These are phyloP conservation scores for Chaenogobius annularis DNA, from an alignment of 2,113 vertebrate species.

Conservation along the genomic window DNA sequence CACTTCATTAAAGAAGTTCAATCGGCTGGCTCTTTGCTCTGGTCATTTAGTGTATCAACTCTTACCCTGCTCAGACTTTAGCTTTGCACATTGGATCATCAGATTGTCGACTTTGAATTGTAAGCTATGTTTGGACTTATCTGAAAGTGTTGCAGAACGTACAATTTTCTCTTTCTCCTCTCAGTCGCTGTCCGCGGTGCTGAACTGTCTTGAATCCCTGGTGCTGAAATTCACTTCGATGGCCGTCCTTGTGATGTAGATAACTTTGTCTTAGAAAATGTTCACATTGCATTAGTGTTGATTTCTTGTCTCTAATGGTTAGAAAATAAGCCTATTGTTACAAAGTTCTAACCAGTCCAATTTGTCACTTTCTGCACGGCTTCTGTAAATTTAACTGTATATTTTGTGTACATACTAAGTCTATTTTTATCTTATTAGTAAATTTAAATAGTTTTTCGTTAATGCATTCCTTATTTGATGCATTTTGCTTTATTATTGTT, in stretches of 20 bases:
- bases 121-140: background rate
- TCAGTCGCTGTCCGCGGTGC: slow-evolving; percentile 37
- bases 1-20: slow-evolving; percentile 52
- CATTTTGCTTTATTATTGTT: too few species aligned
- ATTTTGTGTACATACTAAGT: too few species aligned
- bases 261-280: background rate
- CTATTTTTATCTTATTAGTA: too few species aligned
- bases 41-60: background rate
- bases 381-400: too few species aligned
- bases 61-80: background rate
- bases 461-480: too few species aligned
- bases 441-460: too few species aligned
- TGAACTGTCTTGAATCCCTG: background rate
- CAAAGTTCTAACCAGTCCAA: too few species aligned
- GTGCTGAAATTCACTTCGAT: background rate
- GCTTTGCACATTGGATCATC: background rate
- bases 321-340: too few species aligned
- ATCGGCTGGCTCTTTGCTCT: slow-evolving; percentile 29
- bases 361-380: too few species aligned
- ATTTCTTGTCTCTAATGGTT: background rate
- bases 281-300: background rate
- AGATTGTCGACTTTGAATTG: too few species aligned
- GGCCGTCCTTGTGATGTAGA: background rate
- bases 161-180: too few species aligned
- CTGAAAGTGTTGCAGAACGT: background rate